Evolutionary conservation across 92 coral and sea anemone genomes (phyloP).

Genomic region (Virgularia gustaviana): DNA sequence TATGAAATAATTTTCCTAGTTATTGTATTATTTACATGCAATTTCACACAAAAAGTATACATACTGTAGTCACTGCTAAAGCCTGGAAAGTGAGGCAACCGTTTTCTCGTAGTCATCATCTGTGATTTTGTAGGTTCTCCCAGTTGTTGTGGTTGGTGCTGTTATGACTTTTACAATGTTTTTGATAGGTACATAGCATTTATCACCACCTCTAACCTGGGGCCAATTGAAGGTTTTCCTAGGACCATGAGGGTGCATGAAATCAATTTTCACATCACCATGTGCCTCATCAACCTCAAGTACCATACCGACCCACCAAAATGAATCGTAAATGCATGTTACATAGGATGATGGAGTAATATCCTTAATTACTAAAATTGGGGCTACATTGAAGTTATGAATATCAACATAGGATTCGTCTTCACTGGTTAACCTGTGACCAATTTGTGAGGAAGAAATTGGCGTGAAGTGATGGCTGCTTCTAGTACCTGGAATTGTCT

Average conservation of each 20-base stretch:
- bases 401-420: not conserved
- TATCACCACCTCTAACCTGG: not conserved
- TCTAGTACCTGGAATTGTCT: conserved; percentile 3
- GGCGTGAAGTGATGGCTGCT: not conserved
- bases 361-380: not conserved
- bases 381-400: not conserved
- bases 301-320: conserved; percentile 14
- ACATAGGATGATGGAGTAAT: not conserved
- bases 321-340: conserved; percentile 4
- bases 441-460: too few relatives aligned
- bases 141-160: not conserved
- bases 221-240: conserved; percentile 16
- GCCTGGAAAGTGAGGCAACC: not conserved
- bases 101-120: not conserved
- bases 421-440: too few relatives aligned
- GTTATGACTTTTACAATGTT: not conserved
- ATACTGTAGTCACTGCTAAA: too few relatives aligned
- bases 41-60: too few relatives aligned
- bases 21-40: too few relatives aligned
- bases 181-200: not conserved
- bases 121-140: not conserved
- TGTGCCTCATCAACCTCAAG: not conserved
- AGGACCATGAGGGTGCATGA: conserved; percentile 36
- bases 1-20: too few relatives aligned
- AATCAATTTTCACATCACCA: conserved; percentile 13